These are phyloP conservation scores for Phylloscopus trochiloides DNA, from an alignment of 2,113 vertebrate species.

Conservation along the genomic window DNA sequence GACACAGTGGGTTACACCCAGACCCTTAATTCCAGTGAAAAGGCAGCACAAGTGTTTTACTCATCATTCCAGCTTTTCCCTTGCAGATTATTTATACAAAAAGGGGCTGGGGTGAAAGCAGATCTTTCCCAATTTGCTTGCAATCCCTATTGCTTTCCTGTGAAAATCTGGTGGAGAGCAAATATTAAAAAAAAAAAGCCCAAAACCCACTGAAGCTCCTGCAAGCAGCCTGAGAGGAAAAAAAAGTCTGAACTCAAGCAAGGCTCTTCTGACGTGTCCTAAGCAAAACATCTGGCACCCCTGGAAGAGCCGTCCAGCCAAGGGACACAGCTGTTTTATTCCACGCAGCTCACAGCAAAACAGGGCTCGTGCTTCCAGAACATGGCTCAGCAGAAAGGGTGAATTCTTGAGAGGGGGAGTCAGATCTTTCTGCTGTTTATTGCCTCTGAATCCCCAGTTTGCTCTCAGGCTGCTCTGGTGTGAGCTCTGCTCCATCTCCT, in stretches of 20 bases:
- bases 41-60: background rate
- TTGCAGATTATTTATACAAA: background rate
- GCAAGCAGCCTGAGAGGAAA: background rate
- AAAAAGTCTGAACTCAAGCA: background rate
- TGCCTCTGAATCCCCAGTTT: background rate
- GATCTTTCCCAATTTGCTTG: background rate
- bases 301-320: slow-evolving; percentile 35
- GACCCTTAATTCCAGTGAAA: background rate
- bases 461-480: background rate
- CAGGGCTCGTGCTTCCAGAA: background rate
- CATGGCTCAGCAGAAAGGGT: slow-evolving; percentile 47
- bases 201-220: background rate
- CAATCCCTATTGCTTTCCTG: background rate
- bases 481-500: background rate
- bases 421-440: background rate
- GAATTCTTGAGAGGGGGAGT: background rate
- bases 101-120: background rate
- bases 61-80: background rate
- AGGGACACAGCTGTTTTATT: slow-evolving; percentile 51
- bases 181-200: background rate
- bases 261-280: slow-evolving; percentile 48
- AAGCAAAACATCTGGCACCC: slow-evolving; percentile 62
- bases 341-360: background rate
- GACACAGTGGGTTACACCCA: background rate
- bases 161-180: background rate